Conservation (phyloP, 2,113 vertebrate species). For the Sardina pilchardus region DNA sequence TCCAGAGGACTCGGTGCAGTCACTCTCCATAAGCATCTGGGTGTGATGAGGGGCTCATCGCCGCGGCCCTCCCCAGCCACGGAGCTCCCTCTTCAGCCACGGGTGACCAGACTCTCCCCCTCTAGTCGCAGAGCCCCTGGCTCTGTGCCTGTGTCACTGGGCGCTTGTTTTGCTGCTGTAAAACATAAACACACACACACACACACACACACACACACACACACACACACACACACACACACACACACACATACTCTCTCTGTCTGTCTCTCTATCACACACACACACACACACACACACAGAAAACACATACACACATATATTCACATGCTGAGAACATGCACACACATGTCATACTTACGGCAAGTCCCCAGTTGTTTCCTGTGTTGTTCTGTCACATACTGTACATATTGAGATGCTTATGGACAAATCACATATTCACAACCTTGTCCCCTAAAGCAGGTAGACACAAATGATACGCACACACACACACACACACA, state of each 20-base stretch:
- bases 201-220: slow-evolving; percentile 3
- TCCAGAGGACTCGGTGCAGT: not conserved
- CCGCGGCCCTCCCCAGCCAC: not conserved
- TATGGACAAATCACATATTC: too few relatives aligned
- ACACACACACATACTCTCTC: slow-evolving; percentile 20
- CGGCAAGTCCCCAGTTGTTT: not conserved
- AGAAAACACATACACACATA: not conserved
- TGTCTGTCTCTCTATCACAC: not conserved
- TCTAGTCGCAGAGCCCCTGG: not conserved
- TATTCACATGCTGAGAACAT: not conserved
- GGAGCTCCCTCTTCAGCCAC: not conserved
- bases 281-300: not conserved
- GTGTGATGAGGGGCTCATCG: not conserved
- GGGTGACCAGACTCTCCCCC: not conserved
- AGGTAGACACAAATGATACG: not conserved
- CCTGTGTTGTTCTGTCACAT: too few relatives aligned
- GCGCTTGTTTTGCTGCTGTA: not conserved
- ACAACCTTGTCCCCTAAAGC: too few relatives aligned
- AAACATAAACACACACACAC: not conserved
- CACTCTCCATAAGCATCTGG: not conserved
- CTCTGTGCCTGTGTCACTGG: not conserved
- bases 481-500: slow-evolving; percentile 18
- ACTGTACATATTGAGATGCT: too few relatives aligned
- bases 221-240: not conserved
- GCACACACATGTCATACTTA: slow-evolving; percentile 14